A percentile compares a stretch with the other conserved stretches of the same genome.
Evolutionary conservation across 2,888 invertebrate species (phyloP).

Genomic region (Stenoptilia bipunctidactyla): DNA sequence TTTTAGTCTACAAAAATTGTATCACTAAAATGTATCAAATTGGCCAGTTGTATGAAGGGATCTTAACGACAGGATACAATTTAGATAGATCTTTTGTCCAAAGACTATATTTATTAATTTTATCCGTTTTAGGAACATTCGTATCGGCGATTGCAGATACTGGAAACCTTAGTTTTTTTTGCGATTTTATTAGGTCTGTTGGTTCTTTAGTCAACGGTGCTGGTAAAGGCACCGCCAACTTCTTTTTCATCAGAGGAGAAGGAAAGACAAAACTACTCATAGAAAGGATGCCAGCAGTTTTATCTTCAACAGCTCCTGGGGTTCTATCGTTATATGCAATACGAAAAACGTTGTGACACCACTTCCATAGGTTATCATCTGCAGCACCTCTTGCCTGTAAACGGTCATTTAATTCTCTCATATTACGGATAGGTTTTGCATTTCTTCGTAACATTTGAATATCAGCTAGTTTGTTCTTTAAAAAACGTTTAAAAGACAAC

Average conservation of each 20-base stretch:
- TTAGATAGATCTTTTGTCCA: no score
- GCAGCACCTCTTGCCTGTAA: conserved; percentile 43
- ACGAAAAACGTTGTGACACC: conserved; percentile 37
- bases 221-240: conserved; percentile 30
- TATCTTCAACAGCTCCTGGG: conserved; percentile 7
- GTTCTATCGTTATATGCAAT: conserved; percentile 17
- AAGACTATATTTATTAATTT: no score
- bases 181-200: conserved; percentile 8
- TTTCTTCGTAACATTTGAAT: no score
- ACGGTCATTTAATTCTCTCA: conserved; percentile 34
- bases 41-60: not conserved
- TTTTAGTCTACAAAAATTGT: no score
- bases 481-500: no score
- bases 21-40: no score
- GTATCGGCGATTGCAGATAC: no score
- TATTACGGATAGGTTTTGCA: conserved; percentile 10
- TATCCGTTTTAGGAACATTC: no score
- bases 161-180: no score
- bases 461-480: no score
- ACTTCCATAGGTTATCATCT: conserved; percentile 45
- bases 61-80: not conserved
- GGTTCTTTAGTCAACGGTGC: conserved; percentile 37
- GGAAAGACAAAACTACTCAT: conserved; percentile 26
- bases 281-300: conserved; percentile 18
- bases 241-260: conserved; percentile 35